Conservation (phyloP, 1,140 invertebrate species). For the Drosophila fuyamai region DNA sequence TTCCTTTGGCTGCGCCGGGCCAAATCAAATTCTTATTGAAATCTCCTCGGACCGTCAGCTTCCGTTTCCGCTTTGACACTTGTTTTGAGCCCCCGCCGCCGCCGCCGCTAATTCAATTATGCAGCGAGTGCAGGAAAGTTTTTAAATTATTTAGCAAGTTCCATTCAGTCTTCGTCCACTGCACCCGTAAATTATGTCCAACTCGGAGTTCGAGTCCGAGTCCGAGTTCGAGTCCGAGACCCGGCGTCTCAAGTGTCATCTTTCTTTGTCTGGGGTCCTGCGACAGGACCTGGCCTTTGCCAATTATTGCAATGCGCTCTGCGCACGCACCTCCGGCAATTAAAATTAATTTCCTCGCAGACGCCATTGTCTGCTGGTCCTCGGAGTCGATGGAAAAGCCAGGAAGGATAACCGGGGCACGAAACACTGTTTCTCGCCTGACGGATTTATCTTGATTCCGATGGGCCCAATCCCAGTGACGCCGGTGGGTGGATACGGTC, state of each 20-base stretch:
- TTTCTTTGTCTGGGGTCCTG: constrained; percentile 53
- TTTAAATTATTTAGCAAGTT: constrained; percentile 70
- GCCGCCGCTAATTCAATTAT: constrained; percentile 54
- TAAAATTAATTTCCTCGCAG: constrained; percentile 71
- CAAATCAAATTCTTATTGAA: constrained; percentile 79
- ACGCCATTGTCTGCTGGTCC: constrained; percentile 45
- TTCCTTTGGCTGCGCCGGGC: constrained; percentile 21
- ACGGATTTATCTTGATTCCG: constrained; percentile 44
- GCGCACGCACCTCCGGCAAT: constrained; percentile 65
- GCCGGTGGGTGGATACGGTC: constrained; percentile 14
- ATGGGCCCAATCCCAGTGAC: constrained; percentile 6
- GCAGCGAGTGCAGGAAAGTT: constrained; percentile 69
- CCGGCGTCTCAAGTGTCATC: constrained; percentile 71
- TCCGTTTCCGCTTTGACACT: constrained; percentile 80
- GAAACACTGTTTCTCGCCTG: constrained; percentile 49
- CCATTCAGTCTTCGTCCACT: constrained; percentile 15
- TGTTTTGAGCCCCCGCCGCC: constrained; percentile 55
- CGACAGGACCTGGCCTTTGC: constrained; percentile 48
- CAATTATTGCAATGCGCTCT: constrained; percentile 57
- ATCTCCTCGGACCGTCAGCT: constrained; percentile 48
- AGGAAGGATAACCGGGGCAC: constrained; percentile 34
- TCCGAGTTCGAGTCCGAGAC: constrained; percentile 4
- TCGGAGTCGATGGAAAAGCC: constrained; percentile 7
- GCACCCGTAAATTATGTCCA: constrained; percentile 58
- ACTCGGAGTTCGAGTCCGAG: background rate